Evolutionary conservation across 2,888 invertebrate species (phyloP), one percentile per base, ranked within the genome.

Genomic region (Brachyopa scutellaris): DNA sequence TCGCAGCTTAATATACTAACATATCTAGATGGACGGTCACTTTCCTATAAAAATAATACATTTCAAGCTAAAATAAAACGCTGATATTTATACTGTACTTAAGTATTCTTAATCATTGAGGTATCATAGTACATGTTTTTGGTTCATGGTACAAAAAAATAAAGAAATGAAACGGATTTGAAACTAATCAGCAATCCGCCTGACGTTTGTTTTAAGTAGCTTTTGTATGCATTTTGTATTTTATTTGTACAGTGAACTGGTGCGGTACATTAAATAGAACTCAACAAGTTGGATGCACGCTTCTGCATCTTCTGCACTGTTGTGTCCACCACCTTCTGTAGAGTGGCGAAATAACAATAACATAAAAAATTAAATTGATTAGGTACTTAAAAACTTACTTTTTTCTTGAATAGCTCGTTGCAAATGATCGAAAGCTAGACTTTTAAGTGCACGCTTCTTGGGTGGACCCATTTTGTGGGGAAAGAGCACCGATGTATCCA

Each of bases 221-320:
- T 57, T 55, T 66, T 59, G 51, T 59, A 57, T 69, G 33, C 11
- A 49, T 51, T 33, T 26, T 26, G 26, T 53, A 23, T 9, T 57
- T 53, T 51, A 29, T 33, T 17, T 9, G 7, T 55, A 29, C 21
- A 42, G 17, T 76, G 31, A 80, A 19, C 80, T 80, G 6, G 76
- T 69, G 17, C 62, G 74, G 19, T 80, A 76, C 45, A 69, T 61
- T 70, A 98, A 91, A 91, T 96, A 98, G 93, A 95, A 96, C 85
- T 96, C 93, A 89, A 99, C 93, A 73, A 99, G 92, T 88, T 98
- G 96, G 94, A 99, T 96, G 89, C 98, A 98, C 2, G 98, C 94
- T 42, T 94, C 92, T 0, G 99, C 99, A 92, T 99, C 99, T 91
- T 99, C 99, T 31, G 96, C 95, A 90, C 98, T 98, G 92, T 99